Evolutionary conservation across 2,888 invertebrate genomes (phyloP), one percentile per base, ranked within the genome.

Genomic region (Pseudococcus jackbeardsleyi): DNA sequence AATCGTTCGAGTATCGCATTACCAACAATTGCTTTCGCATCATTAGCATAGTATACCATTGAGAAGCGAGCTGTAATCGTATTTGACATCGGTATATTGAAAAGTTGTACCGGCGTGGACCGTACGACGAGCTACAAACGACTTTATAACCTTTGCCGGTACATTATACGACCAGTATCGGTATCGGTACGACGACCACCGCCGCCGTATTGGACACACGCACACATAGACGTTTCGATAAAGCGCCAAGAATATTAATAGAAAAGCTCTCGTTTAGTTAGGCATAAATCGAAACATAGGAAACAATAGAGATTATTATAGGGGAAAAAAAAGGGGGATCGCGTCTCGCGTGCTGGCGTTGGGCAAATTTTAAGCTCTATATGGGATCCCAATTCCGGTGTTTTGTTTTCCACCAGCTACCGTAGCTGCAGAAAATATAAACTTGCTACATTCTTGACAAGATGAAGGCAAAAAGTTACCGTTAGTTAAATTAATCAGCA

Each of bases 231-330:
- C 33, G 64, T 72, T 72, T 72, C 72, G 72, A 72, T 33, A 33
- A 72, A 72, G 33, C 72, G 72, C 33, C 72, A 72, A 26, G 72
- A 72, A 72, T 72, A 72, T 72, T 72, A 72, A 72, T 72, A 72
- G 72, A 33, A 72, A 72, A 72, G 33, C 72, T 72, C 33, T 26
- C 33, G 72, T 72, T 72, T 72, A 33, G 72, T 72, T 72, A 72
- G 33, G 72, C 72, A 72, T 72, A 72, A 72, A 72, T 72, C 72
- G 72, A 72, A 72, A 72, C 72, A 72, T 33, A 33, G 33, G 72
- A 46, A 82, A 82, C 79, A 82, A 46, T 46, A 17, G 46, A 46
- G 46, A 82, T 82, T 82, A 46, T 33, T 33, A 72, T 33, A 17
- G 11, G n/a, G n/a, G n/a, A n/a, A 72, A 68, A 68, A 82, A 42